These are phyloP conservation scores for Creontiades dilutus DNA, from an alignment of 2,888 invertebrate genomes.

Conservation along the genomic window DNA sequence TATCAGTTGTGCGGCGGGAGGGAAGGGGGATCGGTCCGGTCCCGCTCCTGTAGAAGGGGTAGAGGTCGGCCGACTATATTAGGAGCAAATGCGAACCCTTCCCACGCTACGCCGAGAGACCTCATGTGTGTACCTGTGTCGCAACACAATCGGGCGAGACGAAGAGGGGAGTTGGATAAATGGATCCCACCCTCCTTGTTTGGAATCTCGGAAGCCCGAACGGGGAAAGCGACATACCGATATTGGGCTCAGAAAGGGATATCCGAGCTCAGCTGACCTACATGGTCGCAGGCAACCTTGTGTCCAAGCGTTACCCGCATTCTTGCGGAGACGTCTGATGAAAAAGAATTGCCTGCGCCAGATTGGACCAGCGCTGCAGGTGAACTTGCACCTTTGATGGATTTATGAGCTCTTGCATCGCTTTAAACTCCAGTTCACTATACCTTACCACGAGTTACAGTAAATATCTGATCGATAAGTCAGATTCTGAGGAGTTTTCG, in stretches of 20 bases:
- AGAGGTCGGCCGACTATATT: slow-evolving; percentile 49
- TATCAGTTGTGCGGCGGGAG: slow-evolving; percentile 24
- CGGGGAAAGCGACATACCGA: slow-evolving; percentile 63
- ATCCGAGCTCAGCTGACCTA: slow-evolving; percentile 61
- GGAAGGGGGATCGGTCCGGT: slow-evolving; percentile 12
- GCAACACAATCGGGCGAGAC: slow-evolving; percentile 50
- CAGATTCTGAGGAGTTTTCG: too few relatives aligned
- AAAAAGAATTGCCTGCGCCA: slow-evolving; percentile 17
- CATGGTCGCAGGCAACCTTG: slow-evolving; percentile 56
- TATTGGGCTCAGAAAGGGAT: slow-evolving; percentile 64
- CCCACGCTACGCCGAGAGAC: slow-evolving; percentile 47
- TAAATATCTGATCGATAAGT: too few relatives aligned
- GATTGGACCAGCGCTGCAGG: slow-evolving; percentile 7
- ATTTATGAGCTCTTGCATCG: not conserved
- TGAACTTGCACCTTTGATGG: slow-evolving; percentile 5
- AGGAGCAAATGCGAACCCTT: slow-evolving; percentile 63
- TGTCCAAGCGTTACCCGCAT: slow-evolving; percentile 46
- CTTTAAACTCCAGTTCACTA: not conserved
- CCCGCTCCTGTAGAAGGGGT: slow-evolving; percentile 21
- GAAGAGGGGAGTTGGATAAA: slow-evolving; percentile 40
- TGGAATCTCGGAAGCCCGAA: slow-evolving; percentile 52
- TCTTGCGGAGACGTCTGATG: slow-evolving; percentile 35
- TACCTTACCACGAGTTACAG: too few relatives aligned
- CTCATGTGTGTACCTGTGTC: slow-evolving; percentile 58
- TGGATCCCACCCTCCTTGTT: slow-evolving; percentile 55